Percentiles rank a stretch among this genome's conserved stretches.
phyloP scores from a whole-genome alignment of 1,140 invertebrate genomes.

The Calliopsis andreniformis region DNA sequence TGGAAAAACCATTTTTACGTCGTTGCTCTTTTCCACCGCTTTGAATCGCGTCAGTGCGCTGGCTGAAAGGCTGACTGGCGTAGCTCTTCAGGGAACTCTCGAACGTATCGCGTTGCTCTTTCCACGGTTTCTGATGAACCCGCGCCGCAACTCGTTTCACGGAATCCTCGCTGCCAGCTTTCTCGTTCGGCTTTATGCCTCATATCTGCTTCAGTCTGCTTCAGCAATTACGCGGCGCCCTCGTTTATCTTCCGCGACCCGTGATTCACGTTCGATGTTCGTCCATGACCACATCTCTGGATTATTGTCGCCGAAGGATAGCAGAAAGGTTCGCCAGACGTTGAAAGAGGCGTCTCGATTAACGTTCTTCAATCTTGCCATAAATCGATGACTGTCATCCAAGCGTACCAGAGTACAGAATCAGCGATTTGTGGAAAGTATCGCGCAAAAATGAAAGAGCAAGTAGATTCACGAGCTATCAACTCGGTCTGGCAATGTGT shows the following conservation, averaged over 20 bases:
- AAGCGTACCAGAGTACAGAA: not conserved
- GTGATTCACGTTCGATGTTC: not conserved
- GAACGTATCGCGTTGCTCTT: constrained; percentile 9
- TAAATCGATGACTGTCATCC: not conserved
- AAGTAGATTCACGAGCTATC: not conserved
- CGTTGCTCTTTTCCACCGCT: constrained; percentile 14
- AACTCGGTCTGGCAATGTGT: not conserved
- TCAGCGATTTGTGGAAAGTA: not conserved
- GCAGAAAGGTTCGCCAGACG: not conserved
- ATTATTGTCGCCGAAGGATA: not conserved
- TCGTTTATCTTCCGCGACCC: constrained; percentile 5
- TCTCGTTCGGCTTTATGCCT: constrained; percentile 3
- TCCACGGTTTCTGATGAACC: constrained; percentile 11
- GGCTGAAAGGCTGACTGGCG: constrained; percentile 20
- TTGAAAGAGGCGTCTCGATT: constrained; percentile 1
- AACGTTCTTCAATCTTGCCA: not conserved
- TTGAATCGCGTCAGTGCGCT: constrained; percentile 33
- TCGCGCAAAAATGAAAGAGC: not conserved
- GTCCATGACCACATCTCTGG: not conserved
- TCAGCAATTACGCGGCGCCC: constrained; percentile 18
- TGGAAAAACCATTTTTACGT: constrained; percentile 30
- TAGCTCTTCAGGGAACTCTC: constrained; percentile 17
- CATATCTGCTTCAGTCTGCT: constrained; percentile 15
- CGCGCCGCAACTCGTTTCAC: constrained; percentile 13
- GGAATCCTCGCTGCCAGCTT: constrained; percentile 13